Conservation (phyloP, 1,140 invertebrate species). For the Gryon sp. region DNA sequence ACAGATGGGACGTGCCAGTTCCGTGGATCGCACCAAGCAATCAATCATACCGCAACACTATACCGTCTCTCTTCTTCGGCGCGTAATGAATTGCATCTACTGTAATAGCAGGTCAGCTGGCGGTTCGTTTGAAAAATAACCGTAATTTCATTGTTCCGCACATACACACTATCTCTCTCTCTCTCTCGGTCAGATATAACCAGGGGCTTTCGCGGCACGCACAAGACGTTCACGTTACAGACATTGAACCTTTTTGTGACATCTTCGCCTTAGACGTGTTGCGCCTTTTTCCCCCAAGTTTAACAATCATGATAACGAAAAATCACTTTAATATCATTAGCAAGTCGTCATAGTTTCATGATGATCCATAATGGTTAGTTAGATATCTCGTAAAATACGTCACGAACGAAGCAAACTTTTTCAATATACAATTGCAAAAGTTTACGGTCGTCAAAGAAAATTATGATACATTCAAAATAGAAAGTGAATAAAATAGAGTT, state of each 20-base stretch:
- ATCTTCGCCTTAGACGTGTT: slow-evolving; percentile 18
- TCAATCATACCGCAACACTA: slow-evolving; percentile 77
- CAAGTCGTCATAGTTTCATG: too few relatives aligned
- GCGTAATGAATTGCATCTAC: slow-evolving; percentile 73
- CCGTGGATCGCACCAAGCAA: slow-evolving; percentile 73
- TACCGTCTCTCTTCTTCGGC: slow-evolving; percentile 66
- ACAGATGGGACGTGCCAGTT: slow-evolving; percentile 77
- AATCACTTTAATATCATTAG: slow-evolving; percentile 37
- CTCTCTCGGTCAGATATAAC: slow-evolving; percentile 30
- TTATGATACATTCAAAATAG: not conserved
- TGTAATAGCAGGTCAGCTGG: slow-evolving; percentile 70
- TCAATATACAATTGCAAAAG: too few relatives aligned
- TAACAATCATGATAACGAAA: not conserved
- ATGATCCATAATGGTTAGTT: not conserved
- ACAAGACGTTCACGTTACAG: slow-evolving; percentile 28
- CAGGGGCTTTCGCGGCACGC: slow-evolving; percentile 35
- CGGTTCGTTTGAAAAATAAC: slow-evolving; percentile 72
- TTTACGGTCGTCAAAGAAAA: not conserved
- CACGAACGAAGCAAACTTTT: too few relatives aligned
- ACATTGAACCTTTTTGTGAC: slow-evolving; percentile 17
- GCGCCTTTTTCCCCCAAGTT: not conserved
- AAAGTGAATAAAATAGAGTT: not conserved
- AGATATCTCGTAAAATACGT: too few relatives aligned
- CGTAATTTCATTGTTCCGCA: slow-evolving; percentile 70
- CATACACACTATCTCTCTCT: too few relatives aligned